A percentile compares a stretch with the other conserved stretches of the same genome.
phyloP scores from a whole-genome alignment of 2,888 invertebrate species.

The Pegoplata infirma region DNA sequence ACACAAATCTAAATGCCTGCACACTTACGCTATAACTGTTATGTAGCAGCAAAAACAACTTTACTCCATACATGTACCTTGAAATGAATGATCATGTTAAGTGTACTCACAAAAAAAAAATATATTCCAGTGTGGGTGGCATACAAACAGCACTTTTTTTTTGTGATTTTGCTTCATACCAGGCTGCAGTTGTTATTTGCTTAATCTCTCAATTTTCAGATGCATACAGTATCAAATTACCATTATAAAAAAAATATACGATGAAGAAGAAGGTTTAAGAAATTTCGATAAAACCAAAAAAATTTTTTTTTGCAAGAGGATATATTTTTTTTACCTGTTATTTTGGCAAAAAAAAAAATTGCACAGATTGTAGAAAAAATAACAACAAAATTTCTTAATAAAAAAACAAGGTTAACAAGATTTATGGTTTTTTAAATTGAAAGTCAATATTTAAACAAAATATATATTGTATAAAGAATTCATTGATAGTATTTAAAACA shows the following conservation, averaged over 20 bases:
- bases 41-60: not conserved
- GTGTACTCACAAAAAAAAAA: constrained; percentile 7
- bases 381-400: not conserved
- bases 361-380: not conserved
- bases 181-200: not conserved
- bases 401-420: constrained; percentile 59
- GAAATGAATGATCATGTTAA: constrained; percentile 59
- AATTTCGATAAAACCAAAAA: not conserved
- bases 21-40: constrained; percentile 42
- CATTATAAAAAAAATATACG: not conserved
- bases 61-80: constrained; percentile 27
- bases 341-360: not conserved
- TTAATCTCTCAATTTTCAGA: constrained; percentile 61
- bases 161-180: not conserved
- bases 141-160: constrained; percentile 31
- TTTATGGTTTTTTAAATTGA: constrained; percentile 57
- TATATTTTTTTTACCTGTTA: constrained; percentile 28
- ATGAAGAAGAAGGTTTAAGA: constrained; percentile 6
- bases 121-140: constrained; percentile 62
- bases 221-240: constrained; percentile 55
- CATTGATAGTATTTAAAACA: not conserved
- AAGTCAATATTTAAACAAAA: constrained; percentile 39
- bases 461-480: constrained; percentile 24
- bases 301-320: constrained; percentile 18
- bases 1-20: constrained; percentile 36